Evolutionary conservation across 2,888 invertebrate genomes (phyloP).

Genomic region (Dicycla oo): DNA sequence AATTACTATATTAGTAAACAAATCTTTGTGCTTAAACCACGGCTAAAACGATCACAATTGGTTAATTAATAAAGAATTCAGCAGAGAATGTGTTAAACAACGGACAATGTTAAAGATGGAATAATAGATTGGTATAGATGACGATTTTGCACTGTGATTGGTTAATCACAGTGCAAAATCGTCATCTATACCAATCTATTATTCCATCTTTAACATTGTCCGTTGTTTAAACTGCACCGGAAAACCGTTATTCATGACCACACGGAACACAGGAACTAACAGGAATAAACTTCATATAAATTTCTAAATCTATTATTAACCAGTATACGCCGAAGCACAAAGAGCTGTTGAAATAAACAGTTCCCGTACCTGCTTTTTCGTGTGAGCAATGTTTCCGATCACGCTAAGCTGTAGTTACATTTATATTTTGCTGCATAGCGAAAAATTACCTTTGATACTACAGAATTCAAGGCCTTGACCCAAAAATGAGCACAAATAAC

Average conservation of each 20-base stretch:
- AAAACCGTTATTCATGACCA: not conserved
- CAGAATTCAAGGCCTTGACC: slow-evolving; percentile 54
- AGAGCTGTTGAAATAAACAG: slow-evolving; percentile 38
- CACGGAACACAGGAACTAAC: slow-evolving; percentile 23
- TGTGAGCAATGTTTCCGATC: slow-evolving; percentile 25
- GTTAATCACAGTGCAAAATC: not conserved
- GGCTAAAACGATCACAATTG: not conserved
- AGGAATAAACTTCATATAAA: slow-evolving; percentile 26
- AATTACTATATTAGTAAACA: not conserved
- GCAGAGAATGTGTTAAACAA: too few species aligned
- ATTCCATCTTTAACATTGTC: not conserved
- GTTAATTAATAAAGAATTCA: too few species aligned
- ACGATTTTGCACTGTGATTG: not conserved
- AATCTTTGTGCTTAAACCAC: not conserved
- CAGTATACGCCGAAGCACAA: slow-evolving; percentile 31
- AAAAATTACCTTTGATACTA: slow-evolving; percentile 34
- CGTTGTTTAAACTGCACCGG: not conserved
- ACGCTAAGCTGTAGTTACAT: slow-evolving; percentile 20
- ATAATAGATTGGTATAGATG: not conserved
- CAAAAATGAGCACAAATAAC: slow-evolving; percentile 35
- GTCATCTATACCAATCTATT: not conserved
- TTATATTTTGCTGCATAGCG: slow-evolving; percentile 29
- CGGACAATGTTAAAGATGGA: not conserved
- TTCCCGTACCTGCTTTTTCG: slow-evolving; percentile 1
- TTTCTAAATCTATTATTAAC: slow-evolving; percentile 44